Evolutionary conservation across 2,113 vertebrate species (phyloP), one percentile per base, ranked within the genome.

Genomic region (Pedetes capensis): DNA sequence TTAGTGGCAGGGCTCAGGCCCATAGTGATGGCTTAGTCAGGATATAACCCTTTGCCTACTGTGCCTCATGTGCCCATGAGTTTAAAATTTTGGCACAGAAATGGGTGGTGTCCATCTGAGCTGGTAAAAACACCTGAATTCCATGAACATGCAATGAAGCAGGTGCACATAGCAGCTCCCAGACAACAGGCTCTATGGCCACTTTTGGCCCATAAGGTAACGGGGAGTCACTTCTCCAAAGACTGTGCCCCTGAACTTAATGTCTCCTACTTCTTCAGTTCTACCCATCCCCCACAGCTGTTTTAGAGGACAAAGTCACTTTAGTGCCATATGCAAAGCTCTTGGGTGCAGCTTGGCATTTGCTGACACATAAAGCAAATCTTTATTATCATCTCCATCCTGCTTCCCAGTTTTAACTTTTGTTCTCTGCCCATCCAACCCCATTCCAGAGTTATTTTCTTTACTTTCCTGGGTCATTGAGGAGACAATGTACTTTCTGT

Each of bases 51-150:
- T 79, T 63, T 64, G 81, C 61, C 72, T 61, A 5, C 86, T 5
- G 3, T 78, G n/a, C n/a, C n/a, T 91, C 74, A n/a, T n/a, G 14
- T 59, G 63, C 49, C 79, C 74, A 37, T 18, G 23, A 82, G 39
- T 79, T 83, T 42, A 55, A 57, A 68, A 80, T 55, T 13, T 75
- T 93, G 86, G 91, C 74, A 34, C 25, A 79, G 63, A 88, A 95
- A 79, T n/a, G 87, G 59, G 89, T 66, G 68, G 66, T 9, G 0
- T 72, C 91, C 82, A 91, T 95, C 91, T 96, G 91, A 86, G 57
- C 93, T 91, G 68, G 74, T 80, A 55, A 87, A 87, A 94, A n/a
- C 61, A 61, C 69, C 49, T 27, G 79, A 61, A 89, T 79, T 92
- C 71, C 20, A 12, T 20, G 12, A 78, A 75, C 78, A 71, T 42